A percentile compares a stretch with the other conserved stretches of the same genome.
These are phyloP conservation scores for Heteronetta atricapilla DNA, from an alignment of 2,113 vertebrate species.

Conservation along the genomic window DNA sequence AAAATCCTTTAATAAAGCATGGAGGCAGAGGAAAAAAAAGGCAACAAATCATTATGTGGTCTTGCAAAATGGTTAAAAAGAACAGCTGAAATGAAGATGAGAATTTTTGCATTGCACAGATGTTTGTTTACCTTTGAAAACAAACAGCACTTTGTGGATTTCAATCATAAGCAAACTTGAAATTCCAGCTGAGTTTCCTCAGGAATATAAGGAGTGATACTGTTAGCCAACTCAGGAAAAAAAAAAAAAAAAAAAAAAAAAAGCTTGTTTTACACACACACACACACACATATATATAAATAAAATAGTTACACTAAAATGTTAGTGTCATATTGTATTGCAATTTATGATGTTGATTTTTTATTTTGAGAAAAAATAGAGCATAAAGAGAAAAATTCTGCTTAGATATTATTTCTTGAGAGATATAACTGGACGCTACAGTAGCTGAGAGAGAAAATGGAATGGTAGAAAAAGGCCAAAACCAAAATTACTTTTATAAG, in stretches of 20 bases:
- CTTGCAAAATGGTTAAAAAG: neutral
- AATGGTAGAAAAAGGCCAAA: neutral
- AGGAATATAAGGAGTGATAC: neutral
- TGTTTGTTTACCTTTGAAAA: neutral
- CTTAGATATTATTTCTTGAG: neutral
- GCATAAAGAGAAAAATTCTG: neutral
- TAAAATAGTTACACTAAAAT: neutral
- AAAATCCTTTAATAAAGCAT: rapidly evolving
- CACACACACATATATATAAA: no score
- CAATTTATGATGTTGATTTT: neutral
- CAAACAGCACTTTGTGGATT: neutral
- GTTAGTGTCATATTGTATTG: neutral
- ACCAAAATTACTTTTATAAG: neutral
- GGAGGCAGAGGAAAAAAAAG: rapidly evolving
- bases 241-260: neutral
- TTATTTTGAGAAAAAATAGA: neutral
- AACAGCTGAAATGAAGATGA: neutral
- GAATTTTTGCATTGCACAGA: neutral
- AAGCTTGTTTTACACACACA: neutral
- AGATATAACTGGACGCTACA: neutral
- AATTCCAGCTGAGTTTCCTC: neutral
- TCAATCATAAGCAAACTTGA: neutral
- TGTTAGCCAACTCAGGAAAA: neutral
- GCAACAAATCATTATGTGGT: neutral
- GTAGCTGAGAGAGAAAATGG: neutral